These are phyloP conservation scores for Drosophila sp. DNA, from an alignment of 1,140 invertebrate genomes.

Conservation along the genomic window DNA sequence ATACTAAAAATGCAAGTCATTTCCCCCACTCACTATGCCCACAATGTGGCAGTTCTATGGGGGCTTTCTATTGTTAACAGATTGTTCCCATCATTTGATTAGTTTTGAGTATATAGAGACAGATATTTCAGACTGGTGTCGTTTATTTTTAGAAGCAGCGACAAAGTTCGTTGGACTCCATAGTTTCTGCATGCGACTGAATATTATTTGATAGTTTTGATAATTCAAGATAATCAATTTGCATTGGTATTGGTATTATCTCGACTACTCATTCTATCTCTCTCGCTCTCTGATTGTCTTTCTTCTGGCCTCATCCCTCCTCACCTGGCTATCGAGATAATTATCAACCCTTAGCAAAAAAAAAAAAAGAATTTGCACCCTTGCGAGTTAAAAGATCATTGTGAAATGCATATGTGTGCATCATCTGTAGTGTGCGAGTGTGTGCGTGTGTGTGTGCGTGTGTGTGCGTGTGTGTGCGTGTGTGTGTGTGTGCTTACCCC, in stretches of 20 bases:
- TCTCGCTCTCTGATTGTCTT: slow-evolving; percentile 8
- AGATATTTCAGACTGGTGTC: not conserved
- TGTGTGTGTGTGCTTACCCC: slow-evolving; percentile 65
- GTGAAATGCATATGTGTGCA: slow-evolving; percentile 5
- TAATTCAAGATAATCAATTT: not conserved
- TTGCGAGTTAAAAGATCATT: slow-evolving; percentile 31
- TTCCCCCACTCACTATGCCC: not conserved
- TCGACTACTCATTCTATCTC: slow-evolving; percentile 18
- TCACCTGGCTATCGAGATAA: slow-evolving; percentile 64
- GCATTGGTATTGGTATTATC: slow-evolving; percentile 17
- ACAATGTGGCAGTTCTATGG: not conserved
- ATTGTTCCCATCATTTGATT: not conserved
- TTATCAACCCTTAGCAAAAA: slow-evolving; percentile 58
- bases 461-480: slow-evolving; percentile 46
- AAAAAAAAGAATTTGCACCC: slow-evolving; percentile 35
- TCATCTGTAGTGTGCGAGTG: slow-evolving; percentile 18
- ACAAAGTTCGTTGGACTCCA: not conserved
- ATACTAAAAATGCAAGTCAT: not conserved
- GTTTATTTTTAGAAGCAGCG: slow-evolving; percentile 10
- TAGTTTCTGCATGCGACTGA: not conserved
- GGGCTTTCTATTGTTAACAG: not conserved
- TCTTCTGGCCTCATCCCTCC: slow-evolving; percentile 36
- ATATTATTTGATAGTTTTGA: not conserved
- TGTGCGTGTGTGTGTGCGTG: slow-evolving; percentile 42
- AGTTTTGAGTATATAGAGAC: not conserved